Base-by-base conservation (phyloP, 2,113 vertebrate species). In the Xiphophorus maculatus region DNA sequence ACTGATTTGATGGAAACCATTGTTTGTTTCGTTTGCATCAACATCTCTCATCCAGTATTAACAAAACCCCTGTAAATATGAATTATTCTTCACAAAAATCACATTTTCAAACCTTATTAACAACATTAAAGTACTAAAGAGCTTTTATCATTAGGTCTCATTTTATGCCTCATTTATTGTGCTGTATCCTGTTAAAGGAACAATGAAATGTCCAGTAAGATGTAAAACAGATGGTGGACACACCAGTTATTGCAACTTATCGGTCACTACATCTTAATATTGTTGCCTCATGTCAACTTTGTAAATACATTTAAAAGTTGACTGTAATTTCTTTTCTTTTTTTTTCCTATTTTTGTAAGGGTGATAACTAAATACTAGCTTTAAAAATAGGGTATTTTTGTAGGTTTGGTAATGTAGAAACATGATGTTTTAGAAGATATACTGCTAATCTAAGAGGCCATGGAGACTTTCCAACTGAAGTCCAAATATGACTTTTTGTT, bases 41-140 rank as follows among this genome's bases (percentile, higher is more conserved):
- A 66, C 12, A 29, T 22, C 44, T 67, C 40, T 37, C 13, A 65
- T 66, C 33, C 32, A 83, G 64, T 81, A 58, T 75, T 79, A 19
- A 51, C 30, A 15, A 48, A 71, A 78, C 12, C 60, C 73, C 5
- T 22, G 8, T 58, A n/a, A 11, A 58, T n/a, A 0, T 58, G 7
- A 58, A 10, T 58, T 58, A 9, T n/a, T 58, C 27, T 30, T 14
- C 15, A 66, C 66, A 68, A 14, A 48, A 22, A 25, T 28, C 42
- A 12, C 19, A 25, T 66, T 37, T n/a, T 44, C 77, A 28, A 42
- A 27, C 3, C 37, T 35, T 0, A 28, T 63, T 44, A 62, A 25
- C 4, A 25, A 19, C 14, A 29, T 44, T 69, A 40, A 60, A 3
- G 1, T 42, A 15, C 40, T 42, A 42, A 14, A 42, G 13, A 4